Evolutionary conservation across 2,888 invertebrate genomes (phyloP).

Genomic region (Pammene fasciana): DNA sequence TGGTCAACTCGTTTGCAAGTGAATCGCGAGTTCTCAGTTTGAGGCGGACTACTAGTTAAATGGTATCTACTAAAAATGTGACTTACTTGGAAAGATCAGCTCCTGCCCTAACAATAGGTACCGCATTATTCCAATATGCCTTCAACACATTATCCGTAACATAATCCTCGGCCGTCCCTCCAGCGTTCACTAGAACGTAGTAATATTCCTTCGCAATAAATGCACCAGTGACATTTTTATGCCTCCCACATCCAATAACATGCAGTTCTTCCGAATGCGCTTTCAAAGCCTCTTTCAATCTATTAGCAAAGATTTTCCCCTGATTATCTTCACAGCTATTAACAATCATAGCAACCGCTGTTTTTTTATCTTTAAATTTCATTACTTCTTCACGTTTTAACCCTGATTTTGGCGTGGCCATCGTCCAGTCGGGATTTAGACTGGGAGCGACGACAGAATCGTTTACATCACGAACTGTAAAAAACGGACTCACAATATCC

Average conservation of each 20-base stretch:
- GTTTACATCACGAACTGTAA: constrained; percentile 61
- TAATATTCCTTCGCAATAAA: constrained; percentile 61
- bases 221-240: constrained; percentile 53
- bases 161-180: constrained; percentile 62
- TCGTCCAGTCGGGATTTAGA: constrained; percentile 53
- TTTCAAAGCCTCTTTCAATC: constrained; percentile 71
- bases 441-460: constrained; percentile 61
- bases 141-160: constrained; percentile 66
- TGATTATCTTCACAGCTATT: constrained; percentile 50
- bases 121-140: constrained; percentile 81
- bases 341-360: constrained; percentile 51
- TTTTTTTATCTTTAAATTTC: constrained; percentile 44
- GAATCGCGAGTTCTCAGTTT: too few species aligned
- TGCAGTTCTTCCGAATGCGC: constrained; percentile 66
- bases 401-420: constrained; percentile 33
- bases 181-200: constrained; percentile 68
- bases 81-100: constrained; percentile 83
- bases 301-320: constrained; percentile 50
- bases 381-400: constrained; percentile 35
- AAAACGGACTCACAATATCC: constrained; percentile 67
- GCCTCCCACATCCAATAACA: constrained; percentile 69
- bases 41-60: too few species aligned
- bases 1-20: too few species aligned
- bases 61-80: too few species aligned
- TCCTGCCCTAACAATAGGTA: constrained; percentile 87